Evolutionary conservation across 2,797 vertebrate genomes (phyloP), one percentile per base, ranked within the genome.

Genomic region (Champsocephalus esox): DNA sequence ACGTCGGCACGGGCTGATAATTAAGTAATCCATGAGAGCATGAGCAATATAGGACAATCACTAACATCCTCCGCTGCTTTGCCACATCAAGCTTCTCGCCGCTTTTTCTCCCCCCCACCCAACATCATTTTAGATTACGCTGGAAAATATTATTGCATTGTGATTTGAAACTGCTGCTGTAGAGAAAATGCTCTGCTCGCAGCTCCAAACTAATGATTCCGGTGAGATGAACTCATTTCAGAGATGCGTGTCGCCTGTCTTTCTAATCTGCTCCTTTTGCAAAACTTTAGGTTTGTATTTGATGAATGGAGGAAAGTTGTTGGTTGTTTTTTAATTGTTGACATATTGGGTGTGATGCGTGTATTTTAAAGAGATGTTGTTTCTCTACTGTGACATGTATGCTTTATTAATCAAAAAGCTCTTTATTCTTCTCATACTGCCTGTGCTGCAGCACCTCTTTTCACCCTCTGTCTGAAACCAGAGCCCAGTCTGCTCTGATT

Each of bases 21-120:
- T 95, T 95, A 94, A 95, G 94, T 94, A 94, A 94, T 94, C 93
- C 92, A 93, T 87, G 88, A 93, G 90, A 92, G 93, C 93, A 89
- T 89, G 89, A 94, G 93, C 93, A 93, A 93, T 94, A 94, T 93
- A 83, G 91, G 90, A 91, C 92, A 88, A 93, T 94, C 91, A 86
- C 91, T 93, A 92, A 92, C 88, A 92, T 91, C 89, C 90, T 88
- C 87, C 79, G 87, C 91, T 89, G 82, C 88, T 92, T 88, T 83
- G 88, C 91, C 77, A 82, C 86, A 87, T 88, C 87, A 77, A 81
- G 80, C 87, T 88, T 68, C 84, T 83, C 68, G 65, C 82, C 55
- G 69, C 48, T 72, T 78, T 66, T 66, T 70, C 65, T 60, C 51
- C 48, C 24, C 17, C 12, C 28, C 32, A 38, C 80, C 80, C 82